Conservation (phyloP, 2,113 vertebrate genomes). For the Silurus glanis region DNA sequence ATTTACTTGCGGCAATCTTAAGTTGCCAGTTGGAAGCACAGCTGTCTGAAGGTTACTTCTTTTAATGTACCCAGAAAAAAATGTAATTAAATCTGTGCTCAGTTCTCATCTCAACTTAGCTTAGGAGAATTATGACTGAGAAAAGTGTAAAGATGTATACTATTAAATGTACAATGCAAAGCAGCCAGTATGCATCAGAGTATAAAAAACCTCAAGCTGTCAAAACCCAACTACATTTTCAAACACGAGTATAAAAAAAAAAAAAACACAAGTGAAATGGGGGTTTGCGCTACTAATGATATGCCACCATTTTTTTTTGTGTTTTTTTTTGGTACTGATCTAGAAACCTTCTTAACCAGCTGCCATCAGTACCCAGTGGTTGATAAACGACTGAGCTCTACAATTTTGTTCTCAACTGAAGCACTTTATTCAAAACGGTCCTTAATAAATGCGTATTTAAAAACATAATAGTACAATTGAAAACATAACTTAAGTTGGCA, state of each 20-base stretch:
- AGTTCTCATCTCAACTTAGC: neutral
- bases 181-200: neutral
- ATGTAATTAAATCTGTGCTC: neutral
- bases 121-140: neutral
- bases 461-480: neutral
- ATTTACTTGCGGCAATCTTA: too few species aligned
- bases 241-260: neutral
- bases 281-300: neutral
- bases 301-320: neutral
- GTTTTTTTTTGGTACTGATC: neutral
- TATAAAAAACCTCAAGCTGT: neutral
- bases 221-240: neutral
- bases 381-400: neutral
- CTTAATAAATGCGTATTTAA: neutral
- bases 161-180: neutral
- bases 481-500: neutral
- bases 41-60: too few species aligned
- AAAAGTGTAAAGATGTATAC: neutral
- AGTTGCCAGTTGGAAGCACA: too few species aligned
- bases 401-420: neutral
- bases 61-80: too few species aligned
- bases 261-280: neutral
- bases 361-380: neutral
- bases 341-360: neutral
- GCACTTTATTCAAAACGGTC: neutral